Base-by-base conservation (phyloP, 2,888 invertebrate species). In the Eremobia ochroleuca region DNA sequence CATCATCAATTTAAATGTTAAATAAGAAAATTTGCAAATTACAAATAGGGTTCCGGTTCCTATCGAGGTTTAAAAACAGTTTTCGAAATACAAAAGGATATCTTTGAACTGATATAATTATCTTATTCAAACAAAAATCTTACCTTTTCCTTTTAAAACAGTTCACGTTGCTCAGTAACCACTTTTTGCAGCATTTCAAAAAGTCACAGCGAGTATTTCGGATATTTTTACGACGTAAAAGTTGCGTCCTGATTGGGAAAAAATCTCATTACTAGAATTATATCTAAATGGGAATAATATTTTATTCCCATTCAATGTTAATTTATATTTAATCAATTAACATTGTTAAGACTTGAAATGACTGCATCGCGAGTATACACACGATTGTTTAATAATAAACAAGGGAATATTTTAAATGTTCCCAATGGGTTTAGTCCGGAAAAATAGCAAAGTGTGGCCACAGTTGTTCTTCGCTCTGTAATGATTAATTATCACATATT, bases 191-290 rank as follows among this genome's bases (percentile, higher is more conserved):
- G 15, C 37, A n/a, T 37, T 66, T 13, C 21, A 31, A 25, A 55
- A 55, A 31, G 68, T 55, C 13, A 34, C 6, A 70, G 18, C 34
- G 8, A 52, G 15, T 15, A 34, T 28, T 68, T 5, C 11, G n/a
- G n/a, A 13, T 15, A 34, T 28, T 64, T 77, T 65, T 9, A 25
- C 11, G 9, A 62, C 46, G 25, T 21, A 2, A 55, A 64, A 31
- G 28, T 64, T 71, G 81, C 81, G 85, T 80, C 76, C 68, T 82
- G 85, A 61, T 85, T 82, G 81, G 85, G 85, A 85, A 82, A 66
- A 84, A 64, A 25, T 37, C 0, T 49, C 4, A 43, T 34, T 34
- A 61, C n/a, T n/a, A 28, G 25, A 52, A 52, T 34, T 21, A 31
- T 46, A 11, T 61, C 11, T 73, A 73, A 67, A 74, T 80, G 67